phyloP scores from a whole-genome alignment of 2,113 vertebrate genomes.

The cattle (Bos taurus) region ARS-UCD2.0 NC_037344.1:10898001-10898500 shows the following conservation, averaged over 20 bases:
- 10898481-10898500: not conserved
- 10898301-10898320: not conserved
- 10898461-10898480: not conserved
- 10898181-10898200: not conserved
- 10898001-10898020: not conserved
- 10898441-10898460: not conserved
- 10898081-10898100: not conserved
- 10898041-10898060: not conserved
- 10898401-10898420: not conserved
- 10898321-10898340: not conserved
- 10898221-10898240: not conserved
- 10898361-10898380: not conserved
- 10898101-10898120: not conserved
- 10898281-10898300: not conserved
- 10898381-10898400: not conserved
- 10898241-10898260: not conserved
- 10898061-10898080: not conserved
- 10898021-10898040: not conserved
- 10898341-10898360: not conserved
- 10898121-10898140: not conserved
- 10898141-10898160: not conserved
- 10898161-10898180: not conserved
- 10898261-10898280: not conserved
- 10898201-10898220: not conserved
- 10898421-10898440: not conserved